These are phyloP conservation scores for Habrosyne pyritoides DNA, from an alignment of 2,888 invertebrate genomes.

Conservation along the genomic window DNA sequence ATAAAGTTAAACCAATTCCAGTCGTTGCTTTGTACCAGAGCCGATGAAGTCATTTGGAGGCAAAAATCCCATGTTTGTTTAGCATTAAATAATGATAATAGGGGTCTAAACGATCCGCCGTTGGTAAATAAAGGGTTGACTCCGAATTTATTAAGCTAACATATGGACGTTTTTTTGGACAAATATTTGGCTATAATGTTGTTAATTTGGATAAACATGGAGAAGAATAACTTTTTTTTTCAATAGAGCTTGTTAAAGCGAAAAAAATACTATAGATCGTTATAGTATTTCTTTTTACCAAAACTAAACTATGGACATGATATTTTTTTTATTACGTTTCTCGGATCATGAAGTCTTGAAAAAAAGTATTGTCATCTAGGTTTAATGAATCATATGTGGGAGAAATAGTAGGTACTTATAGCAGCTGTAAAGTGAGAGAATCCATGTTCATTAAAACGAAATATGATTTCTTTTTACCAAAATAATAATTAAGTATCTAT, in stretches of 20 bases:
- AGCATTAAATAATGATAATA: slow-evolving; percentile 81
- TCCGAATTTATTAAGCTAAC: slow-evolving; percentile 65
- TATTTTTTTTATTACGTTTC: no score
- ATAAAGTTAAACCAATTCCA: slow-evolving; percentile 30
- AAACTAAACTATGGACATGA: no score
- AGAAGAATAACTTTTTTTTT: slow-evolving; percentile 10
- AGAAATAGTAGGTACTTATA: no score
- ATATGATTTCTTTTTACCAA: no score
- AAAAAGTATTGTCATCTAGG: no score
- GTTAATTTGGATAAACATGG: slow-evolving; percentile 52
- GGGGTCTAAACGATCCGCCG: slow-evolving; percentile 67
- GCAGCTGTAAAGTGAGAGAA: no score
- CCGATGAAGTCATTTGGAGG: slow-evolving; percentile 74
- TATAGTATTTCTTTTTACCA: no score
- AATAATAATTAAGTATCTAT: no score
- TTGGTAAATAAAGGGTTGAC: slow-evolving; percentile 78
- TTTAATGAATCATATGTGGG: no score
- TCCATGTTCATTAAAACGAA: no score
- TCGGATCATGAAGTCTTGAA: no score
- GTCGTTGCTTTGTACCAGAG: slow-evolving; percentile 38
- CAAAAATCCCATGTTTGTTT: slow-evolving; percentile 75
- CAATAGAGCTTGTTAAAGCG: not conserved
- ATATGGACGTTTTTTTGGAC: slow-evolving; percentile 52
- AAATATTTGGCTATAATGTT: slow-evolving; percentile 59
- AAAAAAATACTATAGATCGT: not conserved